A percentile compares a stretch with the other conserved stretches of the same genome.
Evolutionary conservation across 2,797 vertebrate genomes (phyloP).

Genomic region (Sarcophilus harrisii): DNA sequence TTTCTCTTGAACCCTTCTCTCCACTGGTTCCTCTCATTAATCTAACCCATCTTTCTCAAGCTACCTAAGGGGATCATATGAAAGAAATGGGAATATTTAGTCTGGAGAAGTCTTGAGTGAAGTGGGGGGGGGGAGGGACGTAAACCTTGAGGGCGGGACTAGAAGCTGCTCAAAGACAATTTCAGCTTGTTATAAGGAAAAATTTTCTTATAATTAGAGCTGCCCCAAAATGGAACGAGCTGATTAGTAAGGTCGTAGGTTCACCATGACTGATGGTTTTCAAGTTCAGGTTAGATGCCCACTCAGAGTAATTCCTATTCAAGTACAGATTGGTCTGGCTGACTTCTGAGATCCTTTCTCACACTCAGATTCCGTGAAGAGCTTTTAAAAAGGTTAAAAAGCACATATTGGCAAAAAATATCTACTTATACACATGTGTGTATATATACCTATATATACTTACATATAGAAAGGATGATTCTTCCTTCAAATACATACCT

Average conservation of each 20-base stretch:
- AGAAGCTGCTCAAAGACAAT: background rate
- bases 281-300: background rate
- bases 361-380: background rate
- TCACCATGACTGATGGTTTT: background rate
- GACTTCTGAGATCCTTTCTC: background rate
- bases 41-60: background rate
- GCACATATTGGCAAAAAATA: background rate
- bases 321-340: background rate
- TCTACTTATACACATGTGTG: too few species aligned
- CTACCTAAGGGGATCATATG: too few species aligned
- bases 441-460: background rate
- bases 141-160: background rate
- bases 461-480: background rate
- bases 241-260: background rate
- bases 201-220: background rate
- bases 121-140: background rate
- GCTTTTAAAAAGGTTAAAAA: background rate
- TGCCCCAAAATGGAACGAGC: background rate
- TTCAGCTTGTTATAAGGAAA: background rate
- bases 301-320: background rate
- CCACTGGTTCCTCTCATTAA: background rate
- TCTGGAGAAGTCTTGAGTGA: background rate
- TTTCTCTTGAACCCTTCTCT: background rate
- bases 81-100: too few species aligned
- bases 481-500: background rate